Base-by-base conservation (phyloP, 2,888 invertebrate genomes). In the Macropis europaea region DNA sequence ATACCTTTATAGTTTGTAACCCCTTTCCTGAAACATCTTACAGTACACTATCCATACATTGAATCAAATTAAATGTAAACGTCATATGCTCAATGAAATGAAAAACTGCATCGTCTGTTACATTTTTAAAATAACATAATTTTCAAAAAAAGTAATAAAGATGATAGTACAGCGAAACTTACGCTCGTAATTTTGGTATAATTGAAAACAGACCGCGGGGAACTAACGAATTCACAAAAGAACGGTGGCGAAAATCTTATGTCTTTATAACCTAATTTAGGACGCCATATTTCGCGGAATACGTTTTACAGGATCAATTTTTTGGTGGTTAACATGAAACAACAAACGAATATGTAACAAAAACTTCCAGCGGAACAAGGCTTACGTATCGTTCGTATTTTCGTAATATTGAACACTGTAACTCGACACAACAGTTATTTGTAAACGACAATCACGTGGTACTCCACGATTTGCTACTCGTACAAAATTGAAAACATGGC, bases 381-480 rank as follows among this genome's bases (percentile, higher is more conserved):
- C 50, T 40, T 3, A 19, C 19, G 24, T n/a, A 60, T 69, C 15
- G 47, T 75, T 75, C 50, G 38, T 30, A 54, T 43, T 71, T 60
- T 45, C 52, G 43, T 62, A 54, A 69, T 28, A 50, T 15, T 30
- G 43, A 42, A 38, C 43, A 38, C 36, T 48, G 28, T 52, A 56
- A 36, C 38, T 54, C 42, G n/a, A 68, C 48, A 57, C 66, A 71
- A 80, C 76, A 68, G 57, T 75, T 73, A 76, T 77, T 81, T 77
- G 76, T 81, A 80, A 77, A 77, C 68, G 57, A 43, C 48, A 52
- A 54, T 80, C 81, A 80, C 79, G 81, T 80, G 79, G 72, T 64
- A 68, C 43, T 43, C 32, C 17, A 30, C 36, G 36, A 73, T 61
- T 64, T 57, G 59, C 42, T 60, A 52, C 42, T 61, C 36, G 48